Evolutionary conservation across 2,113 vertebrate species (phyloP), one percentile per base, ranked within the genome.

Genomic region (Corvus cornix): DNA sequence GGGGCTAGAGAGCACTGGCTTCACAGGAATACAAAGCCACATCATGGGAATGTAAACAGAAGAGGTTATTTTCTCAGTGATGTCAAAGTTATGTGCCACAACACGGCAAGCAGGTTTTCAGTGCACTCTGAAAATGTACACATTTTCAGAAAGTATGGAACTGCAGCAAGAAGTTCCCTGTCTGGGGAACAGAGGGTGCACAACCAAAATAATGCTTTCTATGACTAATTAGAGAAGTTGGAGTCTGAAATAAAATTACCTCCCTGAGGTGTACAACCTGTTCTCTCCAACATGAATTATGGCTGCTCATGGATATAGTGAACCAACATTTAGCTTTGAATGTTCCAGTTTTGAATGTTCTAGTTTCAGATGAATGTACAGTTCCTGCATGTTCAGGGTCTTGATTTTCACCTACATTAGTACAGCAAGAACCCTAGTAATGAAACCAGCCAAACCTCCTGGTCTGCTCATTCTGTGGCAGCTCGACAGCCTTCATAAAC

Each of bases 401-500:
- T 55, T 49, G 23, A 82, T 16, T 4, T 60, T n/a, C 11, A 59
- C 24, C 37, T 41, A 8, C 22, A 17, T 28, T 4, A 44, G 7
- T 27, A 39, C 18, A 90, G 16, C 0, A 10, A 80, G 75, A 78
- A 66, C 13, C 0, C 0, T 1, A 72, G 53, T 21, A 28, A 64
- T 85, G 23, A 20, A 87, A n/a, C 11, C 30, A 80, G 74, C 12
- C 41, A 58, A 11, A 62, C 20, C 52, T 89, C 74, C 76, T 69
- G 41, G 15, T 85, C 41, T 94, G 52, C 26, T 80, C 6, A 2
- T 66, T 83, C 53, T 76, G 49, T 53, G 58, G 58, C 41, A 88
- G 59, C 43, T 55, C 0, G 0, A 64, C 0, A 4, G 51, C 46
- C 58, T 83, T 64, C 5, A 4, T 21, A 30, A 91, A 46, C 58